phyloP scores from a whole-genome alignment of 1,140 invertebrate genomes.

The Helicorthomorpha holstii region DNA sequence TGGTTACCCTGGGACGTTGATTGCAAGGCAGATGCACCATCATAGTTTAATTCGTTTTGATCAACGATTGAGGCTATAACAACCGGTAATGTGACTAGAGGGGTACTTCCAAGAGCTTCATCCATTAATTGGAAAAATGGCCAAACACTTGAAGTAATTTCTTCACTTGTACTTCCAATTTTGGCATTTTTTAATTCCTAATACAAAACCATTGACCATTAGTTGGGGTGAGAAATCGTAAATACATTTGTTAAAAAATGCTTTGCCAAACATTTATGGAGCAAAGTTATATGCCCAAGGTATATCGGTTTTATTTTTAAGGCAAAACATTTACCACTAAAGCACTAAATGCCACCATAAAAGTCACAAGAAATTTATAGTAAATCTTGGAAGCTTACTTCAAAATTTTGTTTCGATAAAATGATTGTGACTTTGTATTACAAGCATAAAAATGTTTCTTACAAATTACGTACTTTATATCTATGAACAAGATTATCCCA shows the following conservation, averaged over 20 bases:
- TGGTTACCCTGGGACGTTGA: neutral
- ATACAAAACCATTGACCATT: neutral
- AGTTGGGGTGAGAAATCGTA: neutral
- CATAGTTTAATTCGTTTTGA: neutral
- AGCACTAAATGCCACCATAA: no score
- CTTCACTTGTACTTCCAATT: neutral
- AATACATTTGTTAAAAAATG: no score
- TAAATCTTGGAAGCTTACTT: no score
- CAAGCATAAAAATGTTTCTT: neutral
- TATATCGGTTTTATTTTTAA: no score
- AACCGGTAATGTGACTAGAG: neutral
- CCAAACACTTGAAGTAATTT: neutral
- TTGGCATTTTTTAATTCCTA: neutral
- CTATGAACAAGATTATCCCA: slow-evolving; percentile 8
- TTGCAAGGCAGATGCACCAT: neutral
- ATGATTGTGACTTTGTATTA: neutral
- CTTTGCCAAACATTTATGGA: no score
- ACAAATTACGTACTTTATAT: neutral
- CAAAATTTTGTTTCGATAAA: no score
- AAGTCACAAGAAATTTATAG: no score
- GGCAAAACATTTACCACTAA: no score
- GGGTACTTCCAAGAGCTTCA: neutral
- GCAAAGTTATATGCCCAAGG: no score
- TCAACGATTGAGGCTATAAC: neutral
- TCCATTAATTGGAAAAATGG: neutral